Conservation (phyloP, 2,113 vertebrate genomes). For the Oenanthe melanoleuca region DNA sequence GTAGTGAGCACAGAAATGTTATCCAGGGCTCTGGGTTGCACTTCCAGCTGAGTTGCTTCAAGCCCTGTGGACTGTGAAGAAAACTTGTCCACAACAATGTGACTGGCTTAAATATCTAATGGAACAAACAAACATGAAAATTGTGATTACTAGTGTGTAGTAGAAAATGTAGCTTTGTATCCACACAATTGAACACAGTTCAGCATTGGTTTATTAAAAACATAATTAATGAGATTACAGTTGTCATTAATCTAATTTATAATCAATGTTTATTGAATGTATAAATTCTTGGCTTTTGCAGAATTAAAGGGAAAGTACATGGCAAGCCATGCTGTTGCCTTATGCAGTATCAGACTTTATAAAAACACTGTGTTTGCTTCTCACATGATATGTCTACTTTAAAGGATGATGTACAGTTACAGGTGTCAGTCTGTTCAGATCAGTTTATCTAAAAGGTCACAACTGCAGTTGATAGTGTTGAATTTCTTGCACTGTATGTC, state of each 20-base stretch:
- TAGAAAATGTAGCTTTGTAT: not conserved
- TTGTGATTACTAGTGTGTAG: not conserved
- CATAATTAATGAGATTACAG: not conserved
- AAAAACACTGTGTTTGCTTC: not conserved
- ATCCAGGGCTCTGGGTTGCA: not conserved
- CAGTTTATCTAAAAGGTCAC: conserved; percentile 75
- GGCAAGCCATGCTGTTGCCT: not conserved
- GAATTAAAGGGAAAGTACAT: not conserved
- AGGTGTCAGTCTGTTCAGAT: conserved; percentile 68
- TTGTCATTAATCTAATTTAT: not conserved
- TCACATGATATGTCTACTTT: not conserved
- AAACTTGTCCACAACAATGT: not conserved
- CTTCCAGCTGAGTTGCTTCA: not conserved
- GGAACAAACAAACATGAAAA: not conserved
- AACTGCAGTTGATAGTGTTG: conserved; percentile 58
- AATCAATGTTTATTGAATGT: not conserved
- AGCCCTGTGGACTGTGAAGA: not conserved
- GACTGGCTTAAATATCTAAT: not conserved
- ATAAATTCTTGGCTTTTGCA: not conserved
- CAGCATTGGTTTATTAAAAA: conserved; percentile 12
- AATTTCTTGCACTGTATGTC: conserved; percentile 67
- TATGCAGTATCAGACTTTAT: not conserved
- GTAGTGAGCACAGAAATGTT: not conserved
- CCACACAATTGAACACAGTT: not conserved
- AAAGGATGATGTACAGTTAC: conserved; percentile 68